Percentiles rank a stretch among this genome's conserved stretches.
Conservation (phyloP, 2,888 invertebrate genomes). For the Ptilodon capucinus region DNA sequence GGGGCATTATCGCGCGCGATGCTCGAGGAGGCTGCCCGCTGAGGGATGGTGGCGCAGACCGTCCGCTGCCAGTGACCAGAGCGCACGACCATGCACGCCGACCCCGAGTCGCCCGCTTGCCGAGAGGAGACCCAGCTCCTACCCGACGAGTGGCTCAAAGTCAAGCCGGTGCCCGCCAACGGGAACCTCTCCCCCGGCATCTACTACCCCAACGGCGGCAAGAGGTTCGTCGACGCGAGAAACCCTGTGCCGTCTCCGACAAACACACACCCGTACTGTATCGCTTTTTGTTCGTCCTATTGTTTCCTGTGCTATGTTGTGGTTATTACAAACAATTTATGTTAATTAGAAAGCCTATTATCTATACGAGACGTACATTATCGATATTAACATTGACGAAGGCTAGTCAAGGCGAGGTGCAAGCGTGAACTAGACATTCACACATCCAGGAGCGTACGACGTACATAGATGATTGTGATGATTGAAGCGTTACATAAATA, state of each 20-base stretch:
- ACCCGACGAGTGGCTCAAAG: conserved; percentile 78
- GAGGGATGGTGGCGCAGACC: conserved; percentile 70
- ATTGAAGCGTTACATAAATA: conserved; percentile 45
- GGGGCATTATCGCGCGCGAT: conserved; percentile 78
- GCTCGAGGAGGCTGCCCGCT: conserved; percentile 70
- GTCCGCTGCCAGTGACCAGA: conserved; percentile 53
- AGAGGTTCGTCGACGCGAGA: conserved; percentile 74
- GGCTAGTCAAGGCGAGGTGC: conserved; percentile 53
- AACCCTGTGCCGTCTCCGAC: conserved; percentile 68
- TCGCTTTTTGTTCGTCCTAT: conserved; percentile 68
- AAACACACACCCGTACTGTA: conserved; percentile 66
- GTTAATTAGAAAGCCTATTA: conserved; percentile 52
- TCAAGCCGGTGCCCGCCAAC: conserved; percentile 66
- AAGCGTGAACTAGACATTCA: conserved; percentile 68
- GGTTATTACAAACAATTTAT: conserved; percentile 46
- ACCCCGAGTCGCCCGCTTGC: conserved; percentile 75
- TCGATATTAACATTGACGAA: conserved; percentile 71
- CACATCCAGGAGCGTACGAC: conserved; percentile 49
- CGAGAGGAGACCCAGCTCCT: conserved; percentile 77
- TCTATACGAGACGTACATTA: conserved; percentile 53
- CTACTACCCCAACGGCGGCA: conserved; percentile 76
- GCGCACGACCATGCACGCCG: conserved; percentile 74
- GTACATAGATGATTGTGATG: conserved; percentile 46
- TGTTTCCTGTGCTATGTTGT: conserved; percentile 39
- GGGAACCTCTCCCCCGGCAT: conserved; percentile 78